Conservation (phyloP, 2,113 vertebrate species). For the Thamnophis sirtalis region DNA sequence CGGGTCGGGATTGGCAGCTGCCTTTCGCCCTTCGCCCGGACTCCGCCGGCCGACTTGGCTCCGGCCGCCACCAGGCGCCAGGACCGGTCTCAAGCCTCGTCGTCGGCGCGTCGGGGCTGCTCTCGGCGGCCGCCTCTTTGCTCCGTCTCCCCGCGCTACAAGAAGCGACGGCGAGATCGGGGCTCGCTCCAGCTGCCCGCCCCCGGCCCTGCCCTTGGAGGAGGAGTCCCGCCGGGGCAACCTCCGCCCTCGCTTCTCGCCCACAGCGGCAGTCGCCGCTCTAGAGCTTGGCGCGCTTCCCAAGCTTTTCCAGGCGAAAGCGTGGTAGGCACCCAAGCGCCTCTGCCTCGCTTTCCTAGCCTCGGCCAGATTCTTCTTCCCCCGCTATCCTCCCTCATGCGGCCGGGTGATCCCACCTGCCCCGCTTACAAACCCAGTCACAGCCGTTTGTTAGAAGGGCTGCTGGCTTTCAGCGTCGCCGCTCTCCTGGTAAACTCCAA, state of each 20-base stretch:
- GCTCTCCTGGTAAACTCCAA: not conserved
- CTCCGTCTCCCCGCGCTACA: not conserved
- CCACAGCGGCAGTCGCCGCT: not conserved
- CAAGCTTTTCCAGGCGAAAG: not conserved
- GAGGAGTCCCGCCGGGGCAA: slow-evolving; percentile 51
- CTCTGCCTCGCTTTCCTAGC: fast-evolving
- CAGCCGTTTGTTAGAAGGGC: not conserved
- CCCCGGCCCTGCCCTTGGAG: slow-evolving; percentile 58
- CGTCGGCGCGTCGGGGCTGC: slow-evolving; percentile 1
- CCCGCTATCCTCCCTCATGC: not conserved
- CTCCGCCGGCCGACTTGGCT: slow-evolving; percentile 18
- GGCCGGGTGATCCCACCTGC: not conserved
- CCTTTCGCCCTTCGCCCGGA: not conserved
- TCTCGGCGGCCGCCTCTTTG: slow-evolving; percentile 18
- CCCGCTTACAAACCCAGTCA: not conserved
- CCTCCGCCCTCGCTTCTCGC: slow-evolving; percentile 46
- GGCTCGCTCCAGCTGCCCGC: slow-evolving; percentile 56
- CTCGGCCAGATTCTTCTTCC: not conserved
- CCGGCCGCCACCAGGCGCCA: not conserved
- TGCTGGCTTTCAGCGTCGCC: not conserved
- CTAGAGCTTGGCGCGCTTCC: slow-evolving; percentile 20
- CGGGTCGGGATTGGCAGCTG: not conserved
- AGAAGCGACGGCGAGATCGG: slow-evolving; percentile 49
- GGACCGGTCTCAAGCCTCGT: not conserved
- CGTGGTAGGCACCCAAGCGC: not conserved